Evolutionary conservation across 1,140 invertebrate species (phyloP).

Genomic region (Tetramorium alpestre): DNA sequence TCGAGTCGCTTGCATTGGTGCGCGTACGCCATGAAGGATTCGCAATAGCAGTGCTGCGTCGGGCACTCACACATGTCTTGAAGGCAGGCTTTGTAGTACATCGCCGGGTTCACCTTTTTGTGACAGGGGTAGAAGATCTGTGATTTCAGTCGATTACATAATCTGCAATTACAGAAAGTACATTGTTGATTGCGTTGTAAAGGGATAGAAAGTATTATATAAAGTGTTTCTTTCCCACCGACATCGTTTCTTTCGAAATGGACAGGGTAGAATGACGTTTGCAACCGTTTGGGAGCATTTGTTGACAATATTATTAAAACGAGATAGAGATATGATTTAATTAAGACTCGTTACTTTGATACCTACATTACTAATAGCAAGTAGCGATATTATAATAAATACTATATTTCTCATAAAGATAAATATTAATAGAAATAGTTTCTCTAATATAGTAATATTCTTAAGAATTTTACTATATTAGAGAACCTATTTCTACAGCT

Average conservation of each 20-base stretch:
- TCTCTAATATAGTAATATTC: too few relatives aligned
- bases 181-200: background rate
- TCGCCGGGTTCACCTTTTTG: conserved; percentile 90
- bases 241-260: background rate
- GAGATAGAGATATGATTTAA: background rate
- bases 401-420: background rate
- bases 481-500: background rate
- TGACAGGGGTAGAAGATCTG: conserved; percentile 87
- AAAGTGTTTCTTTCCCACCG: background rate
- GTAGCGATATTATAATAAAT: background rate
- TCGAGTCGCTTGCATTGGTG: conserved; percentile 93
- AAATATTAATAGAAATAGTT: background rate
- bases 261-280: background rate
- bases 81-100: conserved; percentile 94
- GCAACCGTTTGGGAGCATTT: background rate
- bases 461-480: background rate
- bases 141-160: conserved; percentile 80
- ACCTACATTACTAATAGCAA: background rate
- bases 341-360: background rate
- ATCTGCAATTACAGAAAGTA: conserved; percentile 67
- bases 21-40: conserved; percentile 95
- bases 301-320: background rate
- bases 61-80: conserved; percentile 97
- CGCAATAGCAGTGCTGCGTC: conserved; percentile 93
- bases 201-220: background rate